phyloP scores from a whole-genome alignment of 2,888 invertebrate genomes.

The Onthophagus sagittarius region DNA sequence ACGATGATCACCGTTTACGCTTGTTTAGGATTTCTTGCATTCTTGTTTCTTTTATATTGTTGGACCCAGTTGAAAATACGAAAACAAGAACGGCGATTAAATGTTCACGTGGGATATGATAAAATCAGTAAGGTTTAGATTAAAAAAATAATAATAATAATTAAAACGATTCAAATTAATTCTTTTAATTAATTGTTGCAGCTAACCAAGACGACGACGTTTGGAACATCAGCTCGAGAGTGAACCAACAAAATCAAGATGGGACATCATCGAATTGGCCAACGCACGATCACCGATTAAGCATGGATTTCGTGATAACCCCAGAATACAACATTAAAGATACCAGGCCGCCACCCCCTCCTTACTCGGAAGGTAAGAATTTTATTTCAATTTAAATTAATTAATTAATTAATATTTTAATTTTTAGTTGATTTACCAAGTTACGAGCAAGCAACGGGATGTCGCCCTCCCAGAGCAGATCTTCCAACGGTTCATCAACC shows the following conservation, averaged over 20 bases:
- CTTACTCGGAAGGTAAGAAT: constrained; percentile 16
- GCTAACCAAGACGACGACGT: constrained; percentile 34
- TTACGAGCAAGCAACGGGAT: constrained; percentile 19
- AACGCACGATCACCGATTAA: constrained; percentile 23
- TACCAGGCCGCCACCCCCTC: constrained; percentile 16
- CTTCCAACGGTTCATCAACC: constrained; percentile 10
- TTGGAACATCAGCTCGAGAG: constrained; percentile 34
- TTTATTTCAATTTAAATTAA: not conserved
- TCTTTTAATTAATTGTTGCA: constrained; percentile 21
- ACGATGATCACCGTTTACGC: constrained; percentile 2
- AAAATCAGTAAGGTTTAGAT: constrained; percentile 11
- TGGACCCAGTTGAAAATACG: not conserved
- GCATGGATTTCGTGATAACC: constrained; percentile 3
- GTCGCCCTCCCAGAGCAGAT: constrained; percentile 13
- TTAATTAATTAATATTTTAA: not conserved
- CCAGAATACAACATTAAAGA: constrained; percentile 14
- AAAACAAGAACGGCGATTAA: not conserved
- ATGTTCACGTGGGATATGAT: not conserved
- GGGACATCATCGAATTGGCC: constrained; percentile 27
- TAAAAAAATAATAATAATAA: too few species aligned
- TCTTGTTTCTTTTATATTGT: constrained; percentile 1
- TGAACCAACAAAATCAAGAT: constrained; percentile 29
- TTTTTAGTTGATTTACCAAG: constrained; percentile 19
- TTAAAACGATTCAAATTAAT: too few species aligned
- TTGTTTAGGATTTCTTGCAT: not conserved